phyloP scores from a whole-genome alignment of 1,140 invertebrate genomes.

The Pogonognathellus flavescens region DNA sequence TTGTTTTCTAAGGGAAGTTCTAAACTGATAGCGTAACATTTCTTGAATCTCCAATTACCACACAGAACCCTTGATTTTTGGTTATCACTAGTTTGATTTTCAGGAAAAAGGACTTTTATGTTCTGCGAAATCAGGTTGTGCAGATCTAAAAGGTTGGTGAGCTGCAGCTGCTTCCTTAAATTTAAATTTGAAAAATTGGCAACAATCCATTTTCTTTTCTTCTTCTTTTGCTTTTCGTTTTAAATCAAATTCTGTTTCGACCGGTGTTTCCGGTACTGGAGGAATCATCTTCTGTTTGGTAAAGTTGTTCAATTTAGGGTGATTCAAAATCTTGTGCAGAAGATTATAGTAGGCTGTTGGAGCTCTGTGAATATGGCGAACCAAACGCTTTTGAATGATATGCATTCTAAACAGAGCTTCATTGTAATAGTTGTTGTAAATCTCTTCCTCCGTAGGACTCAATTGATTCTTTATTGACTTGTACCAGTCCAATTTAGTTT shows the following conservation, averaged over 20 bases:
- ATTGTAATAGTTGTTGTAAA: conserved; percentile 56
- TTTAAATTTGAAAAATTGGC: conserved; percentile 49
- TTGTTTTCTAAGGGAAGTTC: no score
- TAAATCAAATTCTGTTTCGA: not conserved
- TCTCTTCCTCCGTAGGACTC: conserved; percentile 56
- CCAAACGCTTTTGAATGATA: conserved; percentile 60
- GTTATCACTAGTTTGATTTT: no score
- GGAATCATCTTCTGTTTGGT: not conserved
- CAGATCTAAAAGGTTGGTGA: no score
- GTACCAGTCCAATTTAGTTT: conserved; percentile 55
- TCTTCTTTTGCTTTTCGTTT: not conserved
- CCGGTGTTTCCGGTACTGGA: not conserved
- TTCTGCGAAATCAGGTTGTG: not conserved
- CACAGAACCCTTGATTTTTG: no score
- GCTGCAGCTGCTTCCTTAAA: not conserved
- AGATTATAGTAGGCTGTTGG: not conserved
- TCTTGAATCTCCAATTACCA: no score
- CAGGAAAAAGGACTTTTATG: no score
- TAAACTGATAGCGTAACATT: no score
- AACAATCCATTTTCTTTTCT: conserved; percentile 44
- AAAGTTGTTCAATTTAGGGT: not conserved
- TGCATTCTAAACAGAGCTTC: conserved; percentile 57
- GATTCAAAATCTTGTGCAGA: not conserved
- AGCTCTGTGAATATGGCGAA: conserved; percentile 59
- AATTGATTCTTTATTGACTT: conserved; percentile 34